phyloP scores from a whole-genome alignment of 1,140 invertebrate species.

The Eumaeus atala region DNA sequence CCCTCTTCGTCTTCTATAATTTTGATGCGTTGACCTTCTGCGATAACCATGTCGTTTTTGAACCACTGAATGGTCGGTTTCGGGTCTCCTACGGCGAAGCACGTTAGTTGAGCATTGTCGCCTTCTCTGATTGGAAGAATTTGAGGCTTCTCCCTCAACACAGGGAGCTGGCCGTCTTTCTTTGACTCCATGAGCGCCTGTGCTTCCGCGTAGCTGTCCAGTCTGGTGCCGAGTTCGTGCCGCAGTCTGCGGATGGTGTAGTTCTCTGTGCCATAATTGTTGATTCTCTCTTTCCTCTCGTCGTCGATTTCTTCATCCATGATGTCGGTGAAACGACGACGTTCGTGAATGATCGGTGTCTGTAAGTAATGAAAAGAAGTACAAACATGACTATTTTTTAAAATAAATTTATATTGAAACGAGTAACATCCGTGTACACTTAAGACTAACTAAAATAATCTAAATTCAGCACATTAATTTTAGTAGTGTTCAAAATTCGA shows the following conservation, averaged over 20 bases:
- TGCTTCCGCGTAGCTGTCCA: conserved; percentile 88
- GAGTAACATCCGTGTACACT: no score
- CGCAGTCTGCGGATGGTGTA: conserved; percentile 83
- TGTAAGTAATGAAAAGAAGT: conserved; percentile 42
- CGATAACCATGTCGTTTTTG: conserved; percentile 91
- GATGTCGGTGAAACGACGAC: conserved; percentile 92
- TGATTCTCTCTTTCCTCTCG: conserved; percentile 86
- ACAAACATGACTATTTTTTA: not conserved
- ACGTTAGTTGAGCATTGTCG: conserved; percentile 84
- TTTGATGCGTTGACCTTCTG: conserved; percentile 85
- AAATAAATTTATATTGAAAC: no score
- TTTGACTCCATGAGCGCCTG: conserved; percentile 88
- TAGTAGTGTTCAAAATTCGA: no score
- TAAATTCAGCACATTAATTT: no score
- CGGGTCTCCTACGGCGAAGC: conserved; percentile 92
- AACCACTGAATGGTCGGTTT: conserved; percentile 96
- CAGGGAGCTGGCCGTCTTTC: conserved; percentile 84
- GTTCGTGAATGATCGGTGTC: conserved; percentile 90
- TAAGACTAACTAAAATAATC: no score
- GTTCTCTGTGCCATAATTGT: conserved; percentile 83
- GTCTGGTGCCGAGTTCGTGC: conserved; percentile 85
- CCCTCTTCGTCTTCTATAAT: conserved; percentile 85
- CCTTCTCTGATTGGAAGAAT: conserved; percentile 85
- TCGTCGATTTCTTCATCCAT: conserved; percentile 98
- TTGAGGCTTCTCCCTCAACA: conserved; percentile 89